These are phyloP conservation scores for Caenorhabditis wallacei DNA, from an alignment of 2,888 invertebrate genomes.

Conservation along the genomic window DNA sequence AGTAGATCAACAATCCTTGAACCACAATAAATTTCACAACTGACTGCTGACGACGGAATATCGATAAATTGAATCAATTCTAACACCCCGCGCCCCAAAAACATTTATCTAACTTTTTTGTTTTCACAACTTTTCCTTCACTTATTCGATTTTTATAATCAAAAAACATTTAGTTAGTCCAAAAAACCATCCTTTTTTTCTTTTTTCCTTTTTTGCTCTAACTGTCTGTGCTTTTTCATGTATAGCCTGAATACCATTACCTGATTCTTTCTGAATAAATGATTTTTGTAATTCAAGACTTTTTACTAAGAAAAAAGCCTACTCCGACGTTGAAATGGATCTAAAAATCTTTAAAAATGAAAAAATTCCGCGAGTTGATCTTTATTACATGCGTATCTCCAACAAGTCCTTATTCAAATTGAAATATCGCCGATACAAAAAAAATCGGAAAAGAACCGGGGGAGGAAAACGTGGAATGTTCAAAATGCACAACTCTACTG, in stretches of 20 bases:
- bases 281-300: conserved; percentile 46
- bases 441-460: conserved; percentile 7
- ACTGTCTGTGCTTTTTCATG: conserved; percentile 51
- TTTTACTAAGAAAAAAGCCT: too few species aligned
- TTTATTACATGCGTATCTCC: conserved; percentile 49
- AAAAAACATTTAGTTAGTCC: conserved; percentile 51
- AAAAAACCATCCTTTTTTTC: conserved; percentile 20
- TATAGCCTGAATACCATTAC: conserved; percentile 58
- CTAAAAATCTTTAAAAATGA: too few species aligned
- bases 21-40: conserved; percentile 32
- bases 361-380: conserved; percentile 44
- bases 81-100: conserved; percentile 2
- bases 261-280: conserved; percentile 61
- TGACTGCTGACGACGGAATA: conserved; percentile 54
- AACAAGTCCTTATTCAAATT: conserved; percentile 13
- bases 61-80: conserved; percentile 54
- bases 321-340: too few species aligned
- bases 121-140: conserved; percentile 27
- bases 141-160: conserved; percentile 1
- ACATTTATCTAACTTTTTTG: conserved; percentile 30
- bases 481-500: conserved; percentile 55
- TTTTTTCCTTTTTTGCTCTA: conserved; percentile 18
- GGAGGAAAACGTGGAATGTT: conserved; percentile 46
- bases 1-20: conserved; percentile 33
- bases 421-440: conserved; percentile 14